A percentile compares a stretch with the other conserved stretches of the same genome.
These are phyloP conservation scores for Mercenaria mercenaria DNA, from an alignment of 1,140 invertebrate genomes.

Conservation along the genomic window DNA sequence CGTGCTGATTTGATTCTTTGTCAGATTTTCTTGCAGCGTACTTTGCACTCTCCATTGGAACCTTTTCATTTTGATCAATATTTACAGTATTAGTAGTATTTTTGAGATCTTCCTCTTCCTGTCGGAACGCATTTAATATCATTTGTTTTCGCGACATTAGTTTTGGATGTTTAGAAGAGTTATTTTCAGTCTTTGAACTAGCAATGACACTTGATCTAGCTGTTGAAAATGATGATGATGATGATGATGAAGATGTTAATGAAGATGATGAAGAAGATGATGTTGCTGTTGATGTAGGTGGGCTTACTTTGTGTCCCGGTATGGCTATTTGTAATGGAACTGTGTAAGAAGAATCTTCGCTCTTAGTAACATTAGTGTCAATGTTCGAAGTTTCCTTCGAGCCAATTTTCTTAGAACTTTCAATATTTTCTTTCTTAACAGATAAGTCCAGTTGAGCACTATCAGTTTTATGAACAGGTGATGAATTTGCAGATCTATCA, in stretches of 20 bases:
- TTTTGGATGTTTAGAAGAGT: conserved; percentile 41
- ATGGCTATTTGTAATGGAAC: conserved; percentile 66
- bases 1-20: conserved; percentile 12
- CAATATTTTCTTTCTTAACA: not conserved
- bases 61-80: conserved; percentile 56
- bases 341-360: conserved; percentile 23
- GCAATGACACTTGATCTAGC: not conserved
- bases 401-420: not conserved
- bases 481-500: conserved; percentile 58
- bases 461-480: not conserved
- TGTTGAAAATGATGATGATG: not conserved
- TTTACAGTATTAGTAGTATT: conserved; percentile 51
- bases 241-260: not conserved
- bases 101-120: conserved; percentile 68
- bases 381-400: not conserved
- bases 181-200: not conserved
- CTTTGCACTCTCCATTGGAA: conserved; percentile 55
- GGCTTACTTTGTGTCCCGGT: conserved; percentile 50
- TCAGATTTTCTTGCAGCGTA: conserved; percentile 22
- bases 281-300: not conserved
- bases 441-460: not conserved
- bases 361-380: not conserved
- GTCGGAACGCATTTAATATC: conserved; percentile 67
- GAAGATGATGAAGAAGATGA: not conserved
- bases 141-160: conserved; percentile 67